Evolutionary conservation across 2,888 invertebrate species (phyloP), one percentile per base, ranked within the genome.

Genomic region (Tipula confusa): DNA sequence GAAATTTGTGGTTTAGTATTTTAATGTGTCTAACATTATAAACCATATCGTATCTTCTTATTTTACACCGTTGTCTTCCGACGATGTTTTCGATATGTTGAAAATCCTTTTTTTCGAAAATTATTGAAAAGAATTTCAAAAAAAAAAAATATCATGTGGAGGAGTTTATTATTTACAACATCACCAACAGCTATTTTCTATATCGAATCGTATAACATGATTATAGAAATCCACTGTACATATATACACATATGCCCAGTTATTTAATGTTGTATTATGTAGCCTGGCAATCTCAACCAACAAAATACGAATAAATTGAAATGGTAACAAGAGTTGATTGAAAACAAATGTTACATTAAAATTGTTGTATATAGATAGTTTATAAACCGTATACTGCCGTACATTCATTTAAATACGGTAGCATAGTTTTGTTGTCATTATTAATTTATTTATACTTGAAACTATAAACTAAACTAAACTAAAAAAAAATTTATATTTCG

Each of bases 251-350:
- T n/a, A n/a, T n/a, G n/a, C n/a, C n/a, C n/a, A n/a, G n/a, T n/a
- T n/a, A n/a, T n/a, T n/a, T n/a, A n/a, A n/a, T n/a, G n/a, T n/a
- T n/a, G n/a, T n/a, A n/a, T n/a, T n/a, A n/a, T n/a, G n/a, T n/a
- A n/a, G n/a, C n/a, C n/a, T n/a, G n/a, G n/a, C n/a, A n/a, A n/a
- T n/a, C n/a, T n/a, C n/a, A 64, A 3, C 13, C 0, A 24, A 64
- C 24, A 64, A 64, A 64, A n/a, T 43, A 38, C 1, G 1, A 11
- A 64, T 11, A 64, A 64, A 64, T 24, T 64, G 24, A 13, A 64
- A 18, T 64, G 64, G 64, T 64, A 64, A 64, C 64, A 64, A 64
- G 64, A 64, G 64, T 64, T 64, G 64, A 64, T 64, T 64, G 64
- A 64, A 64, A 64, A 64, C 64, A 64, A 64, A 64, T 64, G 24